A percentile compares a stretch with the other conserved stretches of the same genome.
Conservation (phyloP, 2,797 vertebrate species). For the Hippocampus kuda region DNA sequence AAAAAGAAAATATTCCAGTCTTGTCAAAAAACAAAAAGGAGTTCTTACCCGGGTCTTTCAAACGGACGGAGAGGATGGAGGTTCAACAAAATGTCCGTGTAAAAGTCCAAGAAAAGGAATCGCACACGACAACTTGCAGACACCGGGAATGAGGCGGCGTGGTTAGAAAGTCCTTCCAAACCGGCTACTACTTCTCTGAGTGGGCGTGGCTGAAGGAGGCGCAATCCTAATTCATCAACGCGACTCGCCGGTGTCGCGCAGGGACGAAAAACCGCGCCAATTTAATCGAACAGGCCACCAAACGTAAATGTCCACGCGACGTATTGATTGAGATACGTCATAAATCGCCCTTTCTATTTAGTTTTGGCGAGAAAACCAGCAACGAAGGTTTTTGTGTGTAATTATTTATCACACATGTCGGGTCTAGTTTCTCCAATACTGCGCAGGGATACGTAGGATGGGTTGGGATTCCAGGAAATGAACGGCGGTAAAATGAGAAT, state of each 20-base stretch:
- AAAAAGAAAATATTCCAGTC: not conserved
- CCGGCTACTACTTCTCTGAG: conserved; percentile 10
- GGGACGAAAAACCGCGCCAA: conserved; percentile 64
- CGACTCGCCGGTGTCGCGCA: conserved; percentile 29
- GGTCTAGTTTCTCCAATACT: conserved; percentile 25
- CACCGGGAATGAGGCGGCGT: not conserved
- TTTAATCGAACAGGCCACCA: conserved; percentile 7
- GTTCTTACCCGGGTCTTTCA: not conserved
- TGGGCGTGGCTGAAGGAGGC: conserved; percentile 57
- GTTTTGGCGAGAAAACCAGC: not conserved
- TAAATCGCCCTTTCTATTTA: fast-evolving
- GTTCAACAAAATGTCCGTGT: conserved; percentile 10
- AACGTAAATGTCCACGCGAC: fast-evolving
- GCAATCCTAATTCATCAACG: conserved; percentile 31
- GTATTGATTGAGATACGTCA: fast-evolving
- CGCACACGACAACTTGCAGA: not conserved
- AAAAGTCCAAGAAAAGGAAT: conserved; percentile 20
- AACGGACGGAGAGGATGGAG: not conserved
- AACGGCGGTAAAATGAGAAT: conserved; percentile 52
- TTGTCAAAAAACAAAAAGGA: not conserved
- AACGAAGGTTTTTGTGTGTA: fast-evolving
- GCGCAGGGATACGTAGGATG: conserved; percentile 49
- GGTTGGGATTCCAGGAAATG: conserved; percentile 60
- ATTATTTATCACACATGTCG: not conserved
- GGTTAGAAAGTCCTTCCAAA: conserved; percentile 10